Evolutionary conservation across 1,140 invertebrate species (phyloP), one percentile per base, ranked within the genome.

Genomic region (Hyphantria cunea): DNA sequence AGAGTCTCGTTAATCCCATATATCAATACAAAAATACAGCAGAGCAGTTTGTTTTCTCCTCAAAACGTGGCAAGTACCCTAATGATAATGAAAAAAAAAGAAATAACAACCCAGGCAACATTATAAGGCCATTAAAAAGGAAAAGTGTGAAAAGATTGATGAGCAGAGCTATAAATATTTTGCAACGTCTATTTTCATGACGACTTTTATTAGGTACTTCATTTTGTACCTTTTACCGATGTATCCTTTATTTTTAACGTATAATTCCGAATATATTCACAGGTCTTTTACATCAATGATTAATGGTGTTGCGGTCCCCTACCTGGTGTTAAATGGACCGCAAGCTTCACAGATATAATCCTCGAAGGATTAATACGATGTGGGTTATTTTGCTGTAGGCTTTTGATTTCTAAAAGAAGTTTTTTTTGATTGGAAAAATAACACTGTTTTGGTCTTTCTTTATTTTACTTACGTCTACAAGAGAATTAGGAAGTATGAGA

Each of bases 251-350:
- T 7, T 17, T 33, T 37, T 14, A 44, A 42, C 8, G 15, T 37
- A 25, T 58, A 14, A 8, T 58, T n/a, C 6, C 6, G 9, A n/a
- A n/a, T 39, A 13, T 49, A 48, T 39, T n/a, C 34, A 48, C 45
- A 14, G 44, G n/a, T 49, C 55, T 41, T 56, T 56, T 34, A 33
- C 34, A 37, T 12, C 44, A 25, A 49, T 58, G 45, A 58, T 58
- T 39, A 58, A 58, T 58, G n/a, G 11, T 32, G 33, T 45, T 17
- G 44, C 17, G 42, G n/a, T 31, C 10, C 45, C 34, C 34, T 34
- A 58, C 55, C 55, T 58, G 55, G 6, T 49, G 55, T 49, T 58
- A 12, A 58, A 58, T 58, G 45, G 45, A 39, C 41, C 42, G 17
- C n/a, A 3, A 11, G 11, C 14, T 58, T 25, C 48, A 44, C 55